Conservation (phyloP, 2,797 vertebrate genomes). For the Brachyalestes nurse region DNA sequence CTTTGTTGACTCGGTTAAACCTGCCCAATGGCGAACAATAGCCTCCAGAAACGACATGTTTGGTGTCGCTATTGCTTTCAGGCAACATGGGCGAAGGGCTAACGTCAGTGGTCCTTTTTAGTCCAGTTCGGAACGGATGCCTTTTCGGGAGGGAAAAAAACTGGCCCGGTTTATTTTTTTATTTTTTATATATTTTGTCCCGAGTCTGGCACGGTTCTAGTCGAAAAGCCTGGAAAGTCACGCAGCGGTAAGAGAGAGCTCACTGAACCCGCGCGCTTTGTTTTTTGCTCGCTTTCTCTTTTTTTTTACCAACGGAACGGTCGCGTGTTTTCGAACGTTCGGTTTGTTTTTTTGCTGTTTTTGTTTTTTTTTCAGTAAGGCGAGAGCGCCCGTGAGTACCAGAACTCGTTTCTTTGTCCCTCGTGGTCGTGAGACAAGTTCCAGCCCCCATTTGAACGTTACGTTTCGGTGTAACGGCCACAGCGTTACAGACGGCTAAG, state of each 20-base stretch:
- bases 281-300: background rate
- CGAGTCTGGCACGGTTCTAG: constrained; percentile 75
- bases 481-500: background rate
- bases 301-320: too few species aligned
- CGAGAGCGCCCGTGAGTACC: constrained; percentile 74
- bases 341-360: constrained; percentile 16
- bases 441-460: background rate
- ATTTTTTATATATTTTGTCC: constrained; percentile 69
- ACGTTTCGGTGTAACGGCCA: background rate
- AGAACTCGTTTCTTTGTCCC: constrained; percentile 78
- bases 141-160: constrained; percentile 84
- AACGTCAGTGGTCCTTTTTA: background rate
- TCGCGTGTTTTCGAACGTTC: background rate
- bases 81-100: background rate
- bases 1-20: background rate
- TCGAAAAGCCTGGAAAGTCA: constrained; percentile 66
- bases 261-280: too few species aligned
- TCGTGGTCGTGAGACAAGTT: constrained; percentile 62
- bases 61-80: background rate
- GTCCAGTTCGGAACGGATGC: constrained; percentile 58
- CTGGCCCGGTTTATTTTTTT: constrained; percentile 5
- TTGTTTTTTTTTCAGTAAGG: background rate
- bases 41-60: background rate
- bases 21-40: background rate
- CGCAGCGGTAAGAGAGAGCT: constrained; percentile 54